phyloP scores from a whole-genome alignment of 2,888 invertebrate species.

The Baronia brevicornis region DNA sequence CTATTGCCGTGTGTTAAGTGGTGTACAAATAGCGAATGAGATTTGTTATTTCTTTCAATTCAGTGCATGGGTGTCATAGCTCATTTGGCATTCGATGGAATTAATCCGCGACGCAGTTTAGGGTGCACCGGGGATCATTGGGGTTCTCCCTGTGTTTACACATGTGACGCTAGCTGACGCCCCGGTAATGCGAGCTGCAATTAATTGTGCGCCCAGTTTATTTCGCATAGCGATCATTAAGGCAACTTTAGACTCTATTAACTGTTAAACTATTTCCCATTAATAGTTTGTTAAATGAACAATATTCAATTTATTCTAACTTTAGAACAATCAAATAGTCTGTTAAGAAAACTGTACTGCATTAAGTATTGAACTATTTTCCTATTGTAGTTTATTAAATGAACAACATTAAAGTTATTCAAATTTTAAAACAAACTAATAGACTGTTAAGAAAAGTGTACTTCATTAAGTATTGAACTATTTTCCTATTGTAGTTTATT shows the following conservation, averaged over 20 bases:
- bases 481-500: too few relatives aligned
- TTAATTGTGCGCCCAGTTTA: conserved; percentile 41
- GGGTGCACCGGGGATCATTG: conserved; percentile 28
- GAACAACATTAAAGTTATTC: too few relatives aligned
- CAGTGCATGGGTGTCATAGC: conserved; percentile 59
- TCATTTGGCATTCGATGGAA: conserved; percentile 72
- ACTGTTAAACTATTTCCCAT: conserved; percentile 30
- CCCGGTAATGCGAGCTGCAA: conserved; percentile 35
- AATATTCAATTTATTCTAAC: conserved; percentile 17
- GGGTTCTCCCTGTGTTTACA: conserved; percentile 43
- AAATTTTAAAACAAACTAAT: too few relatives aligned
- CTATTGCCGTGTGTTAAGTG: conserved; percentile 25
- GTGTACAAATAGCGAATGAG: conserved; percentile 19
- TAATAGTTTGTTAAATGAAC: conserved; percentile 27
- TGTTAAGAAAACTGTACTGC: too few relatives aligned
- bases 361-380: too few relatives aligned
- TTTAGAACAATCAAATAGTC: background rate
- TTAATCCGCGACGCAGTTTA: conserved; percentile 64
- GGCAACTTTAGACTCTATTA: conserved; percentile 14
- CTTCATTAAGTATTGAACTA: too few relatives aligned
- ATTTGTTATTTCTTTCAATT: conserved; percentile 35
- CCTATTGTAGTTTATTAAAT: too few relatives aligned
- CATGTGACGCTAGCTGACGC: conserved; percentile 40
- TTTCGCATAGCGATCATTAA: conserved; percentile 5
- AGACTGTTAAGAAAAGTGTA: too few relatives aligned